Evolutionary conservation across 2,797 vertebrate genomes (phyloP), one percentile per base, ranked within the genome.

Genomic region (Leptoclinus maculatus): DNA sequence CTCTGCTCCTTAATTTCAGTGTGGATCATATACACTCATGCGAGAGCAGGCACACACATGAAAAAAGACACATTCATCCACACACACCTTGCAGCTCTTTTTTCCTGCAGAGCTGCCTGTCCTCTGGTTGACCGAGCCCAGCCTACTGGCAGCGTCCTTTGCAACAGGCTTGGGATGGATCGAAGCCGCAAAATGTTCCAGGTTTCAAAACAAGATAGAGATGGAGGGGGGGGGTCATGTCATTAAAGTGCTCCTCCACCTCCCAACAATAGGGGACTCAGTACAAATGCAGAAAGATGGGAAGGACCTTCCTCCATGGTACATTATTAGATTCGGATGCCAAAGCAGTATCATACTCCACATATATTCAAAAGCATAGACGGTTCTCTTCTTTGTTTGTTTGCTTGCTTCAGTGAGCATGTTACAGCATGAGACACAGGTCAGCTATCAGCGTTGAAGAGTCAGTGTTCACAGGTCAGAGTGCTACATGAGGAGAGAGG

Each of bases 401-500:
- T 60, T 60, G 43, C 57, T 60, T 60, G 43, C 57, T 89, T 82
- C 69, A 67, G 68, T 68, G 82, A 88, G 80, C 83, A 77, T 83
- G 90, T 89, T 90, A 66, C 69, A 74, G 74, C 67, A 59, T 85
- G 87, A 89, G 94, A 93, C 83, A 71, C 80, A 86, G 92, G 94
- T 95, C 94, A 92, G 89, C 87, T 80, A 87, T 86, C 77, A 25
- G 79, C 81, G 86, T 69, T 76, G 81, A 79, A 53, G 87, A 85
- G 91, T 91, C 83, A 78, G 88, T 87, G 91, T 88, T 94, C 82
- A 80, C 66, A 79, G 94, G 94, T 94, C 92, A 92, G 90, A 87
- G 90, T 74, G 90, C 89, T 89, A 92, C 94, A 92, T 76, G 93
- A 93, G 94, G 93, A 94, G 90, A 94, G 89, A 88, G 84, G 86